phyloP scores from a whole-genome alignment of 2,113 vertebrate genomes.

The Lota lota region DNA sequence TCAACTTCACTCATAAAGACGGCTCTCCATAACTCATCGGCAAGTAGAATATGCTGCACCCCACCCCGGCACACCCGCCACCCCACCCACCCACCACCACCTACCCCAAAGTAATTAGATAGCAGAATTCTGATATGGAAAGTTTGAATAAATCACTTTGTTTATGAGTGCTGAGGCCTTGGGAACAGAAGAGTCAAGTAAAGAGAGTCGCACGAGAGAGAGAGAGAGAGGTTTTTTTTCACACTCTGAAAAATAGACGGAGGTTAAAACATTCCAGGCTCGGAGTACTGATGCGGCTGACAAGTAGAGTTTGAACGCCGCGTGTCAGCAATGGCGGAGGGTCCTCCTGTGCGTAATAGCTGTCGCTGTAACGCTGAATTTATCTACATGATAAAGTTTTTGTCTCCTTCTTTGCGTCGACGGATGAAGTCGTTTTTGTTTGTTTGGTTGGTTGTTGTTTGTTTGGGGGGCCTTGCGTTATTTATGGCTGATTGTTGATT shows the following conservation, averaged over 20 bases:
- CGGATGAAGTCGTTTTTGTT: no score
- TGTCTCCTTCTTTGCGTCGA: no score
- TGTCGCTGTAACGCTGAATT: no score
- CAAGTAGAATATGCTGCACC: constrained; percentile 62
- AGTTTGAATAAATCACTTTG: constrained; percentile 81
- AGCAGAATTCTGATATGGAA: constrained; percentile 77
- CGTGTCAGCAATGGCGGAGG: no score
- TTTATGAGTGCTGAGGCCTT: constrained; percentile 76
- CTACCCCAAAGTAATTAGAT: constrained; percentile 78
- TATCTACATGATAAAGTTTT: no score
- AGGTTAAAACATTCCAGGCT: constrained; percentile 2
- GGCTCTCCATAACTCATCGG: constrained; percentile 78
- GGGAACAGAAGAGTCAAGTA: constrained; percentile 40
- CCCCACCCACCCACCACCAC: background rate
- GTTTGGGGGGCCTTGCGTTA: background rate
- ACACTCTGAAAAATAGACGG: constrained; percentile 10
- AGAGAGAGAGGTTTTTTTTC: no score
- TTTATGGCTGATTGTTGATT: no score
- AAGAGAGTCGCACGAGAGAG: no score
- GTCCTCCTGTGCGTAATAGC: no score
- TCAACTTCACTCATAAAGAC: constrained; percentile 82
- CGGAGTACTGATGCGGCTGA: background rate
- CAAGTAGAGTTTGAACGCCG: no score
- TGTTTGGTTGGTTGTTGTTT: background rate
- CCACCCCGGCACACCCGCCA: background rate